These are phyloP conservation scores for Araneus ventricosus DNA, from an alignment of 1,140 invertebrate species.

Conservation along the genomic window DNA sequence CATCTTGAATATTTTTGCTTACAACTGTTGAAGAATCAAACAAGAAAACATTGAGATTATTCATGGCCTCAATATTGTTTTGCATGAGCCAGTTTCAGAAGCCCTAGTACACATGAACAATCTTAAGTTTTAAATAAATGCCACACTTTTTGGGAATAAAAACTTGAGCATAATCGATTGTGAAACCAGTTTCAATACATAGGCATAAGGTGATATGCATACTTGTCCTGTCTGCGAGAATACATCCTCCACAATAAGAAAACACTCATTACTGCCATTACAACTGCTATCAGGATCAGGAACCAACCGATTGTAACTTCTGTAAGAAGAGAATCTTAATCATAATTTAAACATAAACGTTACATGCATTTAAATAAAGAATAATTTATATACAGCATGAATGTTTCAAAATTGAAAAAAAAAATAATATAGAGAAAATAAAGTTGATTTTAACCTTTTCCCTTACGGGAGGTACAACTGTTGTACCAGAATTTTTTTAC, in stretches of 20 bases:
- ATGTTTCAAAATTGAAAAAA: too few relatives aligned
- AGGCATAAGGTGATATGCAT: constrained; percentile 67
- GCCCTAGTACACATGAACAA: too few relatives aligned
- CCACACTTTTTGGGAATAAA: not conserved
- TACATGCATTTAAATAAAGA: not conserved
- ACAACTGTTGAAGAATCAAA: too few relatives aligned
- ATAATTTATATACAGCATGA: too few relatives aligned
- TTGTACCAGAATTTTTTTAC: too few relatives aligned
- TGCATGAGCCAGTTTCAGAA: too few relatives aligned
- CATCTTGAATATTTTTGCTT: too few relatives aligned
- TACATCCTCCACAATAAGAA: constrained; percentile 37
- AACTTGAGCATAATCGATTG: not conserved
- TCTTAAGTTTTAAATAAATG: not conserved
- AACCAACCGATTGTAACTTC: constrained; percentile 42
- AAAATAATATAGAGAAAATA: too few relatives aligned
- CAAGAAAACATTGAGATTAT: too few relatives aligned
- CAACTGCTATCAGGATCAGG: constrained; percentile 20
- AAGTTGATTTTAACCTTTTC: too few relatives aligned
- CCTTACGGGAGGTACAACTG: too few relatives aligned
- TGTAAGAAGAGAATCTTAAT: constrained; percentile 16
- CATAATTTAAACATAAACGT: not conserved
- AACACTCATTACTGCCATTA: constrained; percentile 7
- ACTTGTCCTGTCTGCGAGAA: constrained; percentile 60
- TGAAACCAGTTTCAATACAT: constrained; percentile 25
- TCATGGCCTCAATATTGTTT: too few relatives aligned